These are phyloP conservation scores for Bactericera cockerelli DNA, from an alignment of 1,140 invertebrate genomes.

Conservation along the genomic window DNA sequence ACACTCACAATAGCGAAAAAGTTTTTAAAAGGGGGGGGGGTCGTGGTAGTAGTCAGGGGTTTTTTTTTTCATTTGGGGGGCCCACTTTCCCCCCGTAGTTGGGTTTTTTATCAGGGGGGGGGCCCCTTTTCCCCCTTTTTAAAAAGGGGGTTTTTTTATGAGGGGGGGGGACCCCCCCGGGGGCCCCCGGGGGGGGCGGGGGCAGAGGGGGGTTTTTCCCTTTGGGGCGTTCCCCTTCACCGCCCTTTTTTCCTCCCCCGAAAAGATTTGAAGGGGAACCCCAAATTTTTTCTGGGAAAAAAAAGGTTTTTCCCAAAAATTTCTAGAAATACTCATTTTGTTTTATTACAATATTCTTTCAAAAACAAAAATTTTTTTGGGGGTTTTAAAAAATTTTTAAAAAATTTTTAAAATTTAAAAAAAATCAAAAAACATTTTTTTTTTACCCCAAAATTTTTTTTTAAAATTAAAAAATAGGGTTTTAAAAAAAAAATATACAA, in stretches of 20 bases:
- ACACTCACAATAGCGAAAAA: constrained; percentile 82
- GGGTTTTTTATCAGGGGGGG: constrained; percentile 84
- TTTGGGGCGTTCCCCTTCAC: constrained; percentile 91
- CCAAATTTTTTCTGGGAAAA: too few relatives aligned
- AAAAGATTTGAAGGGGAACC: too few relatives aligned
- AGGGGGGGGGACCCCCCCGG: constrained; percentile 74
- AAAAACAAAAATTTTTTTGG: too few relatives aligned
- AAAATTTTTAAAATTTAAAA: too few relatives aligned
- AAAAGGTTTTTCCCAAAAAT: too few relatives aligned
- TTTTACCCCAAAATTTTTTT: too few relatives aligned
- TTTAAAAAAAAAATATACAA: too few relatives aligned
- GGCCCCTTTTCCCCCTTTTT: constrained; percentile 87
- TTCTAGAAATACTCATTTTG: constrained; percentile 1
- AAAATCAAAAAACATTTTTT: too few relatives aligned
- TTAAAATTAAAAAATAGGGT: too few relatives aligned
- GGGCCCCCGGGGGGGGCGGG: constrained; percentile 75
- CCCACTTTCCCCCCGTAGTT: constrained; percentile 88
- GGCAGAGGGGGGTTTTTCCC: constrained; percentile 79
- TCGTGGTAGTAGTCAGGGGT: constrained; percentile 89
- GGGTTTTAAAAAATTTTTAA: too few relatives aligned
- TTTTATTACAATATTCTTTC: too few relatives aligned
- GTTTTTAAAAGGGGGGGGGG: constrained; percentile 68
- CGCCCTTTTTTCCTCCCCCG: constrained; percentile 93
- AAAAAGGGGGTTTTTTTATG: constrained; percentile 80
- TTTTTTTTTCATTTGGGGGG: constrained; percentile 71